Percentiles rank a stretch among this genome's conserved stretches.
Conservation (phyloP, 2,113 vertebrate genomes). For the Nasalis larvatus region DNA sequence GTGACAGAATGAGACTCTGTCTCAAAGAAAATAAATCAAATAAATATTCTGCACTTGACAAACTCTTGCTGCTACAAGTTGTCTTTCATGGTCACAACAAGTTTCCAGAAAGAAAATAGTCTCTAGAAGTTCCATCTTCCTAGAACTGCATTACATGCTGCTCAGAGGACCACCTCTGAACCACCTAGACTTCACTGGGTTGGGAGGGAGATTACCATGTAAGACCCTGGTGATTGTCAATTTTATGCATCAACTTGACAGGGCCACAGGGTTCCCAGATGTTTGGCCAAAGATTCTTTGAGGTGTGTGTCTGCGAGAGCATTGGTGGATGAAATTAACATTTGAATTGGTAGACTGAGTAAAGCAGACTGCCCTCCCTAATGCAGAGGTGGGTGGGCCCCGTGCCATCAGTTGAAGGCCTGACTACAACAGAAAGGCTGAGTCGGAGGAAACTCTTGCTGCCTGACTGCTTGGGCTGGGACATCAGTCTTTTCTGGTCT, state of each 20-base stretch:
- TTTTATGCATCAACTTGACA: not conserved
- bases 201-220: not conserved
- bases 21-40: not conserved
- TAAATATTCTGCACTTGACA: not conserved
- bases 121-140: not conserved
- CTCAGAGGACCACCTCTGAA: not conserved
- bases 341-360: not conserved
- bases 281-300: not conserved
- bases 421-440: not conserved
- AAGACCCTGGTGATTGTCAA: not conserved
- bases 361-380: not conserved
- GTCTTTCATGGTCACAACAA: not conserved
- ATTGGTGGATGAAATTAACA: not conserved
- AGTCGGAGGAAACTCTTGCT: not conserved
- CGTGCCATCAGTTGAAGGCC: not conserved
- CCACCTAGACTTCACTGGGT: not conserved
- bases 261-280: not conserved
- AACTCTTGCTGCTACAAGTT: not conserved
- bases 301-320: not conserved
- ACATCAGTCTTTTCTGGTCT: not conserved
- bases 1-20: too few relatives aligned
- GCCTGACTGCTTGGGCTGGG: not conserved
- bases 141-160: not conserved
- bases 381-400: not conserved
- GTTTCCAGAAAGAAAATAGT: not conserved